Conservation (phyloP, 2,113 vertebrate genomes). For the Brachyhypopomus occidentalis region DNA sequence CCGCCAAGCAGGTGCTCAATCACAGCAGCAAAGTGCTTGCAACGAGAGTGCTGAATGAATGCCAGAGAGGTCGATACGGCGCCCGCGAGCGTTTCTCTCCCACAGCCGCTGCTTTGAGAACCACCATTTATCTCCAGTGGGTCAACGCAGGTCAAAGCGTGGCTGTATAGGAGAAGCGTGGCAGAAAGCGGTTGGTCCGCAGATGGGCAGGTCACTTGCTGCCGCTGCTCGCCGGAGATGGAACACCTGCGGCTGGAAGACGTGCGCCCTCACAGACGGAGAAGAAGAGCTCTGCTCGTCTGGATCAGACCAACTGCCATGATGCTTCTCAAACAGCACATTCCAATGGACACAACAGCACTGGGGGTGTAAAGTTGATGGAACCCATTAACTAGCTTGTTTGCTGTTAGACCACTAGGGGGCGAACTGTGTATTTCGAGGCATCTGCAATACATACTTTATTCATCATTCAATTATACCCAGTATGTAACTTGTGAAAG, state of each 20-base stretch:
- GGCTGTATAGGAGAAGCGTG: background rate
- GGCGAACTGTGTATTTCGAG: conserved; percentile 22
- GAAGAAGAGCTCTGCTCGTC: background rate
- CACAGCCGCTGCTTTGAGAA: background rate
- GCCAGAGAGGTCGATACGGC: background rate
- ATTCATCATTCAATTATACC: background rate
- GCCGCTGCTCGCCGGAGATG: background rate
- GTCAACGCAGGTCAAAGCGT: background rate
- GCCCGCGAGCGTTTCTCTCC: background rate
- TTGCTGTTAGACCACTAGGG: conserved; percentile 33
- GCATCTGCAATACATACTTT: conserved; percentile 1
- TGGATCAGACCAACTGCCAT: background rate
- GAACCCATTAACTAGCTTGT: background rate
- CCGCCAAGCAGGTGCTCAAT: background rate
- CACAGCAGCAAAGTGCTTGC: background rate
- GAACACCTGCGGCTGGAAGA: background rate
- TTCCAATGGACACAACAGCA: background rate
- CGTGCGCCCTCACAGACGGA: background rate
- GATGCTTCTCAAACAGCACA: conserved; percentile 4
- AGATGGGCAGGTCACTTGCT: background rate
- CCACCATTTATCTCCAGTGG: conserved; percentile 14
- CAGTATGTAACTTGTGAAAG: background rate
- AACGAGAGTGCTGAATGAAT: conserved; percentile 9
- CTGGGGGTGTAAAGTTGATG: background rate
- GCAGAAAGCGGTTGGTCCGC: background rate